Percentiles rank a stretch among this genome's conserved stretches.
Conservation (phyloP, 2,888 invertebrate genomes). For the Diadegma fenestrale region DNA sequence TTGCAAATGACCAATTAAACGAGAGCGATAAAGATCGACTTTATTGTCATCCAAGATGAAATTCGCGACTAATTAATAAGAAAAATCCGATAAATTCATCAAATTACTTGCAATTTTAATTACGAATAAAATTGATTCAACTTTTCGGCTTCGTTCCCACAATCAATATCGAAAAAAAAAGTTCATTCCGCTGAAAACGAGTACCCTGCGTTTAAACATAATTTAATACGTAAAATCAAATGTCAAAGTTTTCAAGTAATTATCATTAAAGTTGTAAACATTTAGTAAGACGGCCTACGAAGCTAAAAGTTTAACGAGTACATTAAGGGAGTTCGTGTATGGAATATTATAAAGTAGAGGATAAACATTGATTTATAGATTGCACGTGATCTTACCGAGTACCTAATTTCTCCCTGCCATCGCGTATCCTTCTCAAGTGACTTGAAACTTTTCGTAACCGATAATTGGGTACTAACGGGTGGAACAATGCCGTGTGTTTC, state of each 20-base stretch:
- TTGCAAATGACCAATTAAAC: not conserved
- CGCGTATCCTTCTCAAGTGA: slow-evolving; percentile 6
- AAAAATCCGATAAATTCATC: too few species aligned
- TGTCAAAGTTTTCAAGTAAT: slow-evolving; percentile 17
- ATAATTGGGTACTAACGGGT: slow-evolving; percentile 65
- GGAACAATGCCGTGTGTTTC: slow-evolving; percentile 41
- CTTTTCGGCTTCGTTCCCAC: not conserved
- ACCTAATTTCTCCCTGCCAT: slow-evolving; percentile 42
- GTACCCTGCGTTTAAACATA: not conserved
- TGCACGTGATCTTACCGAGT: slow-evolving; percentile 65
- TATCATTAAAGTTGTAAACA: not conserved
- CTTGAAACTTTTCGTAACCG: slow-evolving; percentile 66
- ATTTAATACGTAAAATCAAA: not conserved
- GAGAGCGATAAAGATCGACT: not conserved
- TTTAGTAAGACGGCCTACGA: not conserved
- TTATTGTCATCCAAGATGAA: not conserved
- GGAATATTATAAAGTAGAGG: slow-evolving; percentile 28
- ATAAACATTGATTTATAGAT: slow-evolving; percentile 67
- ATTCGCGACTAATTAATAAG: not conserved
- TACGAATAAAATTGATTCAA: not conserved
- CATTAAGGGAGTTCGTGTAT: slow-evolving; percentile 43
- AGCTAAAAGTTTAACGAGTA: slow-evolving; percentile 28
- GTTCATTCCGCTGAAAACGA: not conserved
- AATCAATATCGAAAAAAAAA: not conserved
- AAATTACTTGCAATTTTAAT: not conserved